phyloP scores from a whole-genome alignment of 2,888 invertebrate genomes.

The Cacoxenus indagator region DNA sequence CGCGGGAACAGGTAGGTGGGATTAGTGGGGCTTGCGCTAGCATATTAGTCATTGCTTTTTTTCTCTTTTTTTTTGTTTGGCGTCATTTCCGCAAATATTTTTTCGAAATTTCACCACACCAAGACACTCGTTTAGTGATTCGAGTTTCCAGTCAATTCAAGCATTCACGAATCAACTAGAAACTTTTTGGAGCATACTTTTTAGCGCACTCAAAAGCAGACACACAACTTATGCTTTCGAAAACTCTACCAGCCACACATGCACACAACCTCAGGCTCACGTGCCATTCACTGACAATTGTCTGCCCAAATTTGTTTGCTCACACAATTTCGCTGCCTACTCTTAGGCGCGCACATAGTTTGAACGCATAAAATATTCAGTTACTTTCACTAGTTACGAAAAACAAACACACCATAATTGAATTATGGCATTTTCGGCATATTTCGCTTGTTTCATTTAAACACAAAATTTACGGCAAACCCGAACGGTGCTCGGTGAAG shows the following conservation, averaged over 20 bases:
- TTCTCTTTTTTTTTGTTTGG: conserved; percentile 43
- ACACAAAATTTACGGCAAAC: conserved; percentile 6
- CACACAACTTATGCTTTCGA: conserved; percentile 16
- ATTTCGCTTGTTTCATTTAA: conserved; percentile 29
- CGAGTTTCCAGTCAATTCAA: conserved; percentile 1
- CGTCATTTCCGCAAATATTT: conserved; percentile 62
- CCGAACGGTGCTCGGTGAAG: conserved; percentile 41
- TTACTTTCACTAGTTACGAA: conserved; percentile 39
- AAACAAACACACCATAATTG: conserved; percentile 30
- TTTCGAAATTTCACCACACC: conserved; percentile 50
- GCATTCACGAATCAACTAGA: conserved; percentile 2
- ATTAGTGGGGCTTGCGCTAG: too few species aligned
- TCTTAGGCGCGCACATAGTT: not conserved
- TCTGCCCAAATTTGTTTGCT: conserved; percentile 6
- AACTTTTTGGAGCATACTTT: conserved; percentile 24
- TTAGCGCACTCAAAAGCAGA: conserved; percentile 27
- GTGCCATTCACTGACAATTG: not conserved
- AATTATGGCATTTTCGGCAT: conserved; percentile 52
- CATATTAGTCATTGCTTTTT: too few species aligned
- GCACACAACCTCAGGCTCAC: conserved; percentile 5
- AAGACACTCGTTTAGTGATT: not conserved
- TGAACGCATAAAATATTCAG: conserved; percentile 35
- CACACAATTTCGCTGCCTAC: conserved; percentile 12
- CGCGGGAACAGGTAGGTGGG: too few species aligned
- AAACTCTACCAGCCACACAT: not conserved